phyloP scores from a whole-genome alignment of 2,888 invertebrate genomes.

The Nephrotoma flavescens region DNA sequence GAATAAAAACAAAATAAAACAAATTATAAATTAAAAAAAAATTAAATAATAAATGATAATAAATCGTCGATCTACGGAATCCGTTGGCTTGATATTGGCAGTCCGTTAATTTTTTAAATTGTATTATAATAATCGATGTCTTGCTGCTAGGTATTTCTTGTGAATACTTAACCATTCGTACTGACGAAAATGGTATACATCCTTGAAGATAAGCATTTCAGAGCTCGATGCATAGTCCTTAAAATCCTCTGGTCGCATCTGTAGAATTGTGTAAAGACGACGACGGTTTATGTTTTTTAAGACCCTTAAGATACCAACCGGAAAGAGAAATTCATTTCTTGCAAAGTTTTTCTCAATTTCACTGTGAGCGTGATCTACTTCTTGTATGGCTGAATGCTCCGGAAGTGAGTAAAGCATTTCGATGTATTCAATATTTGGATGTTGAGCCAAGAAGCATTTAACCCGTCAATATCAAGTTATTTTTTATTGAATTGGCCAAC shows the following conservation, averaged over 20 bases:
- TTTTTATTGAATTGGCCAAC: no score
- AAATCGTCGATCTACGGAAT: no score
- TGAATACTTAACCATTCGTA: not conserved
- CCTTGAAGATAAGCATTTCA: not conserved
- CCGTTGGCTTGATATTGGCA: no score
- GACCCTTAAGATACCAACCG: not conserved
- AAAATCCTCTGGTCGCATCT: not conserved
- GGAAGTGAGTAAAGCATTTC: not conserved
- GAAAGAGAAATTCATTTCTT: not conserved
- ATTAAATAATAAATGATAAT: no score
- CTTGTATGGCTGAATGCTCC: not conserved
- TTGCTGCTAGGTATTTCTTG: not conserved
- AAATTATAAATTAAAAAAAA: no score
- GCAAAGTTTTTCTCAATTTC: not conserved
- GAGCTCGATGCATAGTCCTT: not conserved
- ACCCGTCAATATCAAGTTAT: no score
- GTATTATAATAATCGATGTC: no score
- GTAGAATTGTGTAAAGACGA: not conserved
- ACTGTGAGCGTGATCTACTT: not conserved
- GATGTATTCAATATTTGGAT: not conserved
- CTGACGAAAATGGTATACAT: not conserved
- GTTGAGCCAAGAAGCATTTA: not conserved
- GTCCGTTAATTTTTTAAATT: no score
- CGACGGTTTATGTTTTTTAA: not conserved
- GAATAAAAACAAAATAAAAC: no score